Conservation (phyloP, 1,140 invertebrate genomes). For the Cryptotermes secundus region DNA sequence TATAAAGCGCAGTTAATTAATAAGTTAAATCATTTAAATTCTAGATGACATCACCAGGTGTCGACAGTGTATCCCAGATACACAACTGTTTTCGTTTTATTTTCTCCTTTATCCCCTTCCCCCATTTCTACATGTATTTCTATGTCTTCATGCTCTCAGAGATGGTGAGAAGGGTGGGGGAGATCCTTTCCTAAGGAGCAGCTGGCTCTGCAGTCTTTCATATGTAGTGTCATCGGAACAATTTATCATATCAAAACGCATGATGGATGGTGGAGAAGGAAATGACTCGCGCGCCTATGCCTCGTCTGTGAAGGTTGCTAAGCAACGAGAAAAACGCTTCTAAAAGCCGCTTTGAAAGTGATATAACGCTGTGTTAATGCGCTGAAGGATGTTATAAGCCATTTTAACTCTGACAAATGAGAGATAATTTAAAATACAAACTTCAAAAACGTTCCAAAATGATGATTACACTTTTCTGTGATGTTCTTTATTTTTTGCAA, state of each 20-base stretch:
- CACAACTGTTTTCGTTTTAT: not conserved
- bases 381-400: not conserved
- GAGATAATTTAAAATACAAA: not conserved
- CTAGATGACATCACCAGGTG: not conserved
- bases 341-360: not conserved
- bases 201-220: slow-evolving; percentile 19
- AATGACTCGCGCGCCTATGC: not conserved
- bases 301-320: not conserved
- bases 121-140: not conserved
- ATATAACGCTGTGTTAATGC: not conserved
- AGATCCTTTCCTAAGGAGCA: not conserved
- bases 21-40: not conserved
- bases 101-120: not conserved
- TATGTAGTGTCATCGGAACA: slow-evolving; percentile 1
- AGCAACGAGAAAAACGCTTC: slow-evolving; percentile 12
- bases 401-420: slow-evolving; percentile 2
- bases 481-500: too few species aligned
- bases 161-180: too few species aligned
- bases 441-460: not conserved
- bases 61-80: not conserved
- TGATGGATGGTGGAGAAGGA: slow-evolving; percentile 22
- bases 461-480: too few species aligned
- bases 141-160: not conserved
- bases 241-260: slow-evolving; percentile 18
- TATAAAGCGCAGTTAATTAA: too few species aligned